Percentiles rank a stretch among this genome's conserved stretches.
These are phyloP conservation scores for Capitulum mitella DNA, from an alignment of 2,888 invertebrate species.

Conservation along the genomic window DNA sequence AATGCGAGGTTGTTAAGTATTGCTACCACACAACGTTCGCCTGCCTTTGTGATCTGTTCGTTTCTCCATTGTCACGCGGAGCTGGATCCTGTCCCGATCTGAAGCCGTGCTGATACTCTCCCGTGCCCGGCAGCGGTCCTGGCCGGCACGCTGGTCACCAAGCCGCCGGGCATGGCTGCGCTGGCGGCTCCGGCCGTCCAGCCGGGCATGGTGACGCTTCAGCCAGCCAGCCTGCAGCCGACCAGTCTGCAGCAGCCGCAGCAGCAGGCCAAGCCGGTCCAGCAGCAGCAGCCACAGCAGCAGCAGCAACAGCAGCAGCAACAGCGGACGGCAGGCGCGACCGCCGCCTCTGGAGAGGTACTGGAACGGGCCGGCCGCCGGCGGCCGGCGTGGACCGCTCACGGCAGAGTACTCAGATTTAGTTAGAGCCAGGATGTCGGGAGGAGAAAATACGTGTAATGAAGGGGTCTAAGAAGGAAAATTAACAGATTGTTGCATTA, in stretches of 20 bases:
- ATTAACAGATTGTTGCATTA: too few species aligned
- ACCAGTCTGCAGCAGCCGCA: conserved; percentile 79
- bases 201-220: background rate
- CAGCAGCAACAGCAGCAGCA: conserved; percentile 80
- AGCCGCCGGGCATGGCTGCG: conserved; percentile 5
- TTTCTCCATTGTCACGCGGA: too few species aligned
- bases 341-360: background rate
- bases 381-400: too few species aligned
- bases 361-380: background rate
- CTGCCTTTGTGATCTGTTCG: too few species aligned
- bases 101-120: too few species aligned
- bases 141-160: conserved; percentile 15
- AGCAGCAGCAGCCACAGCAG: conserved; percentile 93
- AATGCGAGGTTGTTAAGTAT: too few species aligned
- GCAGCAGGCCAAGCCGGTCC: conserved; percentile 86
- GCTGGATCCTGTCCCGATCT: too few species aligned
- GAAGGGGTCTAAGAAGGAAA: too few species aligned
- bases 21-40: too few species aligned
- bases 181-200: background rate
- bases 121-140: background rate
- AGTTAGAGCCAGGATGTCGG: too few species aligned
- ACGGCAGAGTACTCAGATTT: too few species aligned
- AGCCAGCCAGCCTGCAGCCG: background rate
- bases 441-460: too few species aligned
- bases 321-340: background rate